These are phyloP conservation scores for Dioctria rufipes DNA, from an alignment of 2,888 invertebrate species.

Conservation along the genomic window DNA sequence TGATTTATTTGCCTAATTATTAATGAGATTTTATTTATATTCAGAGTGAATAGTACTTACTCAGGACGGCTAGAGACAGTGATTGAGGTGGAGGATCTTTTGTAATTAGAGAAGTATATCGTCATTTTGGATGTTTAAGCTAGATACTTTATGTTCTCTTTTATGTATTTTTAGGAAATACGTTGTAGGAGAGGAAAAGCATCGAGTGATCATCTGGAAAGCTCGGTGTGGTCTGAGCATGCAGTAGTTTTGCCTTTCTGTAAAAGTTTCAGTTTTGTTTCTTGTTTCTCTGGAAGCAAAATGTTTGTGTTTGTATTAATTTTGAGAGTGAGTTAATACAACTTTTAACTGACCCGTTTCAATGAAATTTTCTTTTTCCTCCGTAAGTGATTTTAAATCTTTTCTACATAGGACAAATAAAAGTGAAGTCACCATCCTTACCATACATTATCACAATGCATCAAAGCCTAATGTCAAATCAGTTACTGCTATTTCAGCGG, in stretches of 20 bases:
- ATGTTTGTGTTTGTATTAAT: constrained; percentile 14
- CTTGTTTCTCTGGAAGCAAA: constrained; percentile 36
- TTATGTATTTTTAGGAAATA: too few relatives aligned
- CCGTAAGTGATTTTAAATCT: constrained; percentile 29
- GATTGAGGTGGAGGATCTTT: too few relatives aligned
- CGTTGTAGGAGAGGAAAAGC: too few relatives aligned
- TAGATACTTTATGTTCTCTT: too few relatives aligned
- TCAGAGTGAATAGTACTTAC: too few relatives aligned
- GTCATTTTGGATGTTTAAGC: too few relatives aligned
- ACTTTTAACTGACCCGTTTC: constrained; percentile 28
- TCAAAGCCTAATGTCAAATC: constrained; percentile 31
- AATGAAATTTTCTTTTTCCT: constrained; percentile 14
- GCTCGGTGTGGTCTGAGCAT: too few relatives aligned
- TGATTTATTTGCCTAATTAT: too few relatives aligned
- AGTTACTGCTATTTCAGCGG: not conserved
- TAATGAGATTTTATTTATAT: too few relatives aligned
- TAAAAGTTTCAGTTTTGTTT: constrained; percentile 16
- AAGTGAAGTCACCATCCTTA: constrained; percentile 50
- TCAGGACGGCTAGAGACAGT: too few relatives aligned
- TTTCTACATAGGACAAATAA: constrained; percentile 42
- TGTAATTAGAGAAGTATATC: too few relatives aligned
- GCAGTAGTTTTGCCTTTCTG: constrained; percentile 21
- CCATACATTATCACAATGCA: constrained; percentile 52
- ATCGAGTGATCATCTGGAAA: too few relatives aligned
- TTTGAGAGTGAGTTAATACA: not conserved